Evolutionary conservation across 2,797 vertebrate genomes (phyloP), one percentile per base, ranked within the genome.

Genomic region (Rhynchotus rufescens): DNA sequence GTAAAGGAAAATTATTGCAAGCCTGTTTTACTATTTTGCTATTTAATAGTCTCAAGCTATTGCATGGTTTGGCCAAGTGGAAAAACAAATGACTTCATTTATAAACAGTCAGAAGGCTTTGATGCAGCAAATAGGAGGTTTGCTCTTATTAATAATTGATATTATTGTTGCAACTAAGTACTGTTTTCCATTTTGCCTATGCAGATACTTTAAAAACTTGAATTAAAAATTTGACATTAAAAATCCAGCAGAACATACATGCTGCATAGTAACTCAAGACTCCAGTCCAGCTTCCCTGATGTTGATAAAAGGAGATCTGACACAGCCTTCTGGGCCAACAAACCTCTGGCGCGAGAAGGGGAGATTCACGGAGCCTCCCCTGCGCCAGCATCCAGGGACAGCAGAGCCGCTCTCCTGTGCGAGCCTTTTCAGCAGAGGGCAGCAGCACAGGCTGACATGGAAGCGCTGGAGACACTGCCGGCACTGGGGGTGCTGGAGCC

Each of bases 271-370:
- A 51, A 25, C 52, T 74, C 45, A 68, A 59, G 44, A 12, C 36
- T 67, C 67, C 1, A 1, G 34, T 19, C 22, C 66, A 56, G 40
- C 40, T 38, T 66, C 38, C 59, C 16, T 19, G 23, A 30, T 3
- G 6, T 52, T 47, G 30, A 47, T 10, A 19, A 42, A 36, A 36
- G 28, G 20, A 9, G 22, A 36, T 8, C 40, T 10, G 30, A 68
- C 28, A n/a, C 1, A 1, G 23, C 11, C 5, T 28, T 49, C 38
- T 0, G 0, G 10, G 47, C 32, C 38, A 15, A 26, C 49, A 61
- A 25, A 12, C 11, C 11, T 11, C 0, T 7, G 0, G 1, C 10
- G 12, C 23, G 2, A 0, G 15, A 30, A 3, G 12, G 5, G 59
- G 32, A 4, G 32, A 4, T 32, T 14, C 26, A 45, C 1, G 1